Percentiles rank a stretch among this genome's conserved stretches.
These are phyloP conservation scores for Limnodromus scolopaceus DNA, from an alignment of 2,797 vertebrate genomes.

Conservation along the genomic window DNA sequence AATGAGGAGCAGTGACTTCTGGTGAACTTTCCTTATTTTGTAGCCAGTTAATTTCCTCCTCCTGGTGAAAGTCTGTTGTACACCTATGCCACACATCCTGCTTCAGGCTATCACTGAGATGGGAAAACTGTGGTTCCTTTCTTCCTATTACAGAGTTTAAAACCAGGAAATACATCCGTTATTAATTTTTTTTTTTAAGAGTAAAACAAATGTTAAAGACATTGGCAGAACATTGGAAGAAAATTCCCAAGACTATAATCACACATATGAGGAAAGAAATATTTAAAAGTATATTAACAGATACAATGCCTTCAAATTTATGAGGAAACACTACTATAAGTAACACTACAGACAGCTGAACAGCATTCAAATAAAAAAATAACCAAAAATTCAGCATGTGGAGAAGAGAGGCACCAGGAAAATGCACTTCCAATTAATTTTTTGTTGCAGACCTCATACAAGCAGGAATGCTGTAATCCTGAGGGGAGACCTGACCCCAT, in stretches of 20 bases:
- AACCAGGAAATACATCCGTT: conserved; percentile 54
- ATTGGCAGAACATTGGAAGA: not conserved
- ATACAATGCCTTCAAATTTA: not conserved
- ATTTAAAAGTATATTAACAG: not conserved
- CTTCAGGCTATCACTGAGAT: not conserved
- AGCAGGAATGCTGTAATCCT: conserved; percentile 15
- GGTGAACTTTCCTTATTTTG: not conserved
- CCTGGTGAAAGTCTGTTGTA: not conserved
- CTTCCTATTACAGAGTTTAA: conserved; percentile 27
- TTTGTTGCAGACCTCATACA: not conserved
- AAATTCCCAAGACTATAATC: conserved; percentile 3
- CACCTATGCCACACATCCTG: conserved; percentile 20
- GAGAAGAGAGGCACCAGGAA: not conserved
- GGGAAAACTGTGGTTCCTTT: conserved; percentile 26
- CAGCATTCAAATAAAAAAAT: not conserved
- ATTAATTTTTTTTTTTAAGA: not conserved
- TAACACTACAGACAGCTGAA: not conserved
- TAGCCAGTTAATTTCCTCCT: conserved; percentile 32
- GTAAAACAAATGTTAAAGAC: conserved; percentile 35
- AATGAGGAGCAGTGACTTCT: not conserved
- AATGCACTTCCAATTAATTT: not conserved
- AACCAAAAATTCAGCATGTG: not conserved
- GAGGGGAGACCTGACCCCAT: conserved; percentile 3
- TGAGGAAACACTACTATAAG: not conserved
- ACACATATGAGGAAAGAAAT: not conserved